phyloP scores from a whole-genome alignment of 92 coral and sea anemone species.

The Micromussa lordhowensis region DNA sequence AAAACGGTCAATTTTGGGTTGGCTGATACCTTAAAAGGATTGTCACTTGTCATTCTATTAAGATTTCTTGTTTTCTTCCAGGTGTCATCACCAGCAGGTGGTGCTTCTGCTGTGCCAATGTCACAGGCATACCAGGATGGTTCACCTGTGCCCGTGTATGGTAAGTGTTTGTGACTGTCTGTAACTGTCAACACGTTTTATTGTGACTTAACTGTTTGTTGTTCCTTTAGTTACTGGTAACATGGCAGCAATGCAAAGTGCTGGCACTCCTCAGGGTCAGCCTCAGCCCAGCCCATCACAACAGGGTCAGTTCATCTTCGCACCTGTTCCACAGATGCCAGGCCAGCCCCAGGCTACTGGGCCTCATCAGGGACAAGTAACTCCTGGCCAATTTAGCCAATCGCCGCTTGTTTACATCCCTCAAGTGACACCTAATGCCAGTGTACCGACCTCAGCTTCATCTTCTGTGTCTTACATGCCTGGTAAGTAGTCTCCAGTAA shows the following conservation, averaged over 20 bases:
- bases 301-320: slow-evolving; percentile 42
- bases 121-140: slow-evolving; percentile 64
- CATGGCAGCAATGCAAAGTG: slow-evolving; percentile 23
- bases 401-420: slow-evolving; percentile 30
- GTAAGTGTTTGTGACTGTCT: slow-evolving; percentile 17
- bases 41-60: neutral
- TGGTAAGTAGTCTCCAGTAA: neutral
- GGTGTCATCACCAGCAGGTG: slow-evolving; percentile 46
- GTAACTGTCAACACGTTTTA: neutral
- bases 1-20: no score
- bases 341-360: slow-evolving; percentile 40
- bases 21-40: no score
- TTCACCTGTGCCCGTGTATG: slow-evolving; percentile 55
- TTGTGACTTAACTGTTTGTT: neutral
- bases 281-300: slow-evolving; percentile 54
- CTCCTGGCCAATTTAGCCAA: slow-evolving; percentile 40
- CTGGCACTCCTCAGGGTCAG: slow-evolving; percentile 35
- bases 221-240: slow-evolving; percentile 25
- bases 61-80: neutral
- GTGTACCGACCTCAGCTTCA: slow-evolving; percentile 31
- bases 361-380: slow-evolving; percentile 33
- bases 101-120: slow-evolving; percentile 39
- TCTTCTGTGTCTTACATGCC: slow-evolving; percentile 21
- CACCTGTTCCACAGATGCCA: slow-evolving; percentile 34
- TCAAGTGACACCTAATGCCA: slow-evolving; percentile 28